Evolutionary conservation across 1,140 invertebrate genomes (phyloP).

Genomic region (Eriosoma lanigerum): DNA sequence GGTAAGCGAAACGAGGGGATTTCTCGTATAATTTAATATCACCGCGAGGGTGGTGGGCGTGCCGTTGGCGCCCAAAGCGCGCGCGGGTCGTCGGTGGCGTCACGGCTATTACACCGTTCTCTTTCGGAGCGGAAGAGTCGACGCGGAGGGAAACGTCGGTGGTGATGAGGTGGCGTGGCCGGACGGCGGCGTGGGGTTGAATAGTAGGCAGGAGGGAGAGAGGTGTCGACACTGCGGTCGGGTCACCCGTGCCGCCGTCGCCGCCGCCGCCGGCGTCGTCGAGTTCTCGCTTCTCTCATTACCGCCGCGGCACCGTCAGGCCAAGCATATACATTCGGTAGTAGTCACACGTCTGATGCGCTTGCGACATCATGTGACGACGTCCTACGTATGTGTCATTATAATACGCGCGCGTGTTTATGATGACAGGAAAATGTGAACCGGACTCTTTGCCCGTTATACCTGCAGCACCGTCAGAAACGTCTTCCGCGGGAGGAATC

Average conservation of each 20-base stretch:
- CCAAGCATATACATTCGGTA: neutral
- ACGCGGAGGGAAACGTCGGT: neutral
- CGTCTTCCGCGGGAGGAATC: conserved; percentile 18
- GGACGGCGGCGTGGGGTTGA: conserved; percentile 39
- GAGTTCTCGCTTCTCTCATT: conserved; percentile 51
- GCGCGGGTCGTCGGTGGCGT: conserved; percentile 51
- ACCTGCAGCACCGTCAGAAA: neutral
- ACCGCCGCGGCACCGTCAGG: conserved; percentile 45
- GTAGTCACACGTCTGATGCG: conserved; percentile 51
- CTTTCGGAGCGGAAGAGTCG: neutral
- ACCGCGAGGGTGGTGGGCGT: conserved; percentile 47
- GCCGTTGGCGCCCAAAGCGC: conserved; percentile 50
- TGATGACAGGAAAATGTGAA: conserved; percentile 52
- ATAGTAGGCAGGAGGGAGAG: conserved; percentile 22
- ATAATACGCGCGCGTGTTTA: conserved; percentile 45
- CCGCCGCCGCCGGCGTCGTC: conserved; percentile 40
- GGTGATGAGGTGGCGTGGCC: neutral
- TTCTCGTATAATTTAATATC: conserved; percentile 52
- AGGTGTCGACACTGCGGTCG: conserved; percentile 51
- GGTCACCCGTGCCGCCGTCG: conserved; percentile 47
- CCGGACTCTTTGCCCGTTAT: conserved; percentile 34
- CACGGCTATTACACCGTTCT: conserved; percentile 50
- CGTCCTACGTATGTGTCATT: conserved; percentile 20
- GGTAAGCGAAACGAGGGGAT: conserved; percentile 29
- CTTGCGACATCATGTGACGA: conserved; percentile 44